Conservation (phyloP, 2,113 vertebrate genomes). For the Aegotheles bennettii region DNA sequence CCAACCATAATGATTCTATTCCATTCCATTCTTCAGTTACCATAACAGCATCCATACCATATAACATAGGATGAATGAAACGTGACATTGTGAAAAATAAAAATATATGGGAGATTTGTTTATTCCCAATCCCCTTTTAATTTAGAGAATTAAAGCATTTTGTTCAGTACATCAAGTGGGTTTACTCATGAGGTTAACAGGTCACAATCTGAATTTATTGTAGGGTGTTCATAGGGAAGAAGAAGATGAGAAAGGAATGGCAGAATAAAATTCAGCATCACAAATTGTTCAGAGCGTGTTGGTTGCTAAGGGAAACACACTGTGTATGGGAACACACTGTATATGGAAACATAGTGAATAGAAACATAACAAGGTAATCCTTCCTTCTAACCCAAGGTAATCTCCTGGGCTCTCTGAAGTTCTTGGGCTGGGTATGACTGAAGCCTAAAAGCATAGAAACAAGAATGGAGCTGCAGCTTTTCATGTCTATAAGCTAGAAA, state of each 20-base stretch:
- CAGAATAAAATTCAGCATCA: neutral
- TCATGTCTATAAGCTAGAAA: neutral
- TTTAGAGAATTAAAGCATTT: neutral
- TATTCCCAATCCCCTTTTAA: neutral
- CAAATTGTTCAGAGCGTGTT: neutral
- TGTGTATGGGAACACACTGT: neutral
- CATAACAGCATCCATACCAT: neutral
- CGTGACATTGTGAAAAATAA: neutral
- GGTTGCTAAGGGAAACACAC: neutral
- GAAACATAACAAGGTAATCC: neutral
- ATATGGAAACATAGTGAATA: neutral
- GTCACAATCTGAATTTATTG: neutral
- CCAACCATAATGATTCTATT: too few relatives aligned
- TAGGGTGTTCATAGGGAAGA: neutral
- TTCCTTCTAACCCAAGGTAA: neutral
- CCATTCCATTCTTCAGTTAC: too few relatives aligned
- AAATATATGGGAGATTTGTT: neutral
- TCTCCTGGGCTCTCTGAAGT: neutral
- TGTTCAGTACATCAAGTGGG: neutral
- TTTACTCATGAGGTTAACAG: neutral
- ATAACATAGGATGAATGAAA: neutral
- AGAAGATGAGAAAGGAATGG: neutral
- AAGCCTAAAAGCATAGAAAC: neutral
- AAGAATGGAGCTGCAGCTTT: neutral
- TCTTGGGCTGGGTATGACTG: neutral